Evolutionary conservation across 35 echinoderm and acorn worm genomes (phyloP).

Genomic region (Ophioderma brevispina): DNA sequence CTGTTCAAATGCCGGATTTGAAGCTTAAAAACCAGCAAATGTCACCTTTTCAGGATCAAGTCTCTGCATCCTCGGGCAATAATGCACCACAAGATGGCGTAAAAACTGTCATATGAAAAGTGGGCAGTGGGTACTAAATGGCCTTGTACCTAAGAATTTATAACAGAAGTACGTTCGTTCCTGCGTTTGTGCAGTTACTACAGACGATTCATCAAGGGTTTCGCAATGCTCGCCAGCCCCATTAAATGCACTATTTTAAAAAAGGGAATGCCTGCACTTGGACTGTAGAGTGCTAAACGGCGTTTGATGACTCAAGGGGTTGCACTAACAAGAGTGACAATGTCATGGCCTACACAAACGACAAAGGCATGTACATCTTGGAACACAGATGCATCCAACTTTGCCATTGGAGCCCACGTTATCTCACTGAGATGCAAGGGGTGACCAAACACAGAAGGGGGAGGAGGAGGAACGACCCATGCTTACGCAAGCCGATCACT

Average conservation of each 20-base stretch:
- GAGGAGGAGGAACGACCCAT: neutral
- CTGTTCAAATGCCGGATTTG: neutral
- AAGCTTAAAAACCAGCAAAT: slow-evolving; percentile 66
- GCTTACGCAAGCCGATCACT: too few relatives aligned
- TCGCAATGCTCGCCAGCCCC: slow-evolving; percentile 33
- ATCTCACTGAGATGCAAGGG: slow-evolving; percentile 5
- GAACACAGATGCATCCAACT: slow-evolving; percentile 40
- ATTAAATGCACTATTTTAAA: slow-evolving; percentile 11
- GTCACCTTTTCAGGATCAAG: slow-evolving; percentile 38
- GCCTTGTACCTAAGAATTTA: slow-evolving; percentile 18
- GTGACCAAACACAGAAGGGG: neutral
- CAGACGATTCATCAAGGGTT: slow-evolving; percentile 25
- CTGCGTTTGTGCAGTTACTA: slow-evolving; percentile 58
- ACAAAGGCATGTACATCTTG: slow-evolving; percentile 8
- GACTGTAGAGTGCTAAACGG: slow-evolving; percentile 32
- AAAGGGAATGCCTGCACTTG: neutral
- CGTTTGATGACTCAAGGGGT: slow-evolving; percentile 30
- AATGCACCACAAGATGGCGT: neutral
- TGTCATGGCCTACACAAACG: slow-evolving; percentile 38
- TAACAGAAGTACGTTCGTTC: slow-evolving; percentile 42
- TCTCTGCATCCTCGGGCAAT: slow-evolving; percentile 39
- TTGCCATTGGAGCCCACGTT: slow-evolving; percentile 28
- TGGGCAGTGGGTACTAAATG: slow-evolving; percentile 11
- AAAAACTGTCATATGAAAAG: neutral
- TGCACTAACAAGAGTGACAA: slow-evolving; percentile 15